Evolutionary conservation across 2,113 vertebrate genomes (phyloP).

Genomic region (Anhinga rufa): DNA sequence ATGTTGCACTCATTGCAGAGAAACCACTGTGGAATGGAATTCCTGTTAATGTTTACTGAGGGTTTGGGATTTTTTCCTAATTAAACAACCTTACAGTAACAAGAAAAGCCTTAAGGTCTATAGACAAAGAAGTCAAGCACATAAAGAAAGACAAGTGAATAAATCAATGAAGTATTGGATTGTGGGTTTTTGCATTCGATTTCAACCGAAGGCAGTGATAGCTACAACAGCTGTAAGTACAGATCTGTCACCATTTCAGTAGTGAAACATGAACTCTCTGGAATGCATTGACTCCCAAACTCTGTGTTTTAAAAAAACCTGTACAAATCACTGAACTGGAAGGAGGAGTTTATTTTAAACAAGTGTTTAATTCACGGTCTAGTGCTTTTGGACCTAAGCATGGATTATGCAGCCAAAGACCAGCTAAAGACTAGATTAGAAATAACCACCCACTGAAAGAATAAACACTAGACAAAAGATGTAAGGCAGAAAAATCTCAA

Average conservation of each 20-base stretch:
- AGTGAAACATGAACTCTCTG: not conserved
- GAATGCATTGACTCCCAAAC: not conserved
- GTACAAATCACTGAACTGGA: not conserved
- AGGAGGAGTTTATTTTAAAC: not conserved
- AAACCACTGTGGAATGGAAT: not conserved
- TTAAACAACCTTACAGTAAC: not conserved
- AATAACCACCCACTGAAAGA: not conserved
- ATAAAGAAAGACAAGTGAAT: not conserved
- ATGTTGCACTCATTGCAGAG: not conserved
- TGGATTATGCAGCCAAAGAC: not conserved
- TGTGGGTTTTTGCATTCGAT: not conserved
- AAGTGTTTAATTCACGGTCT: not conserved
- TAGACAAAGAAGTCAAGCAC: not conserved
- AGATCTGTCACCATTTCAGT: not conserved
- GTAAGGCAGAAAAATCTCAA: not conserved
- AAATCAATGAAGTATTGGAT: constrained; percentile 10
- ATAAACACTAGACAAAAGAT: not conserved
- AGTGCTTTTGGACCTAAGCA: not conserved
- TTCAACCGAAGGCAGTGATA: not conserved
- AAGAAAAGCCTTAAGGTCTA: not conserved
- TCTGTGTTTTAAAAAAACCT: not conserved
- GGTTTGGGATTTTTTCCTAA: not conserved
- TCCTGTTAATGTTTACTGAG: not conserved
- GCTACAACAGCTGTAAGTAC: not conserved
- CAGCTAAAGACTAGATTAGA: not conserved